Base-by-base conservation (phyloP, 2,113 vertebrate genomes). In the Naja naja region DNA sequence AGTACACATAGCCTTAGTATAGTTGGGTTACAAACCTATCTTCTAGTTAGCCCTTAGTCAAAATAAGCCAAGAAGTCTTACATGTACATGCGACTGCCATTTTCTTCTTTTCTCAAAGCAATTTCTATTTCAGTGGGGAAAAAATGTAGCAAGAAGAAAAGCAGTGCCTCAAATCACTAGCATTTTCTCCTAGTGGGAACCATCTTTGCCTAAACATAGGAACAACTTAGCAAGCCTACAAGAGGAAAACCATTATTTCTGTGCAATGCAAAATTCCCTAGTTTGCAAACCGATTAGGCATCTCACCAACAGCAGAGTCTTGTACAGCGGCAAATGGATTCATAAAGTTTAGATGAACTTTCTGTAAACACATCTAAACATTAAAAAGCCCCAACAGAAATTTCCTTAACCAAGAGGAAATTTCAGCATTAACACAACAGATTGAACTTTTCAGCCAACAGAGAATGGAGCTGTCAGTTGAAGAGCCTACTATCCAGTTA, bases 321-420 rank as follows among this genome's bases (percentile, higher is more conserved):
- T 94, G 94, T 95, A 97, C 22, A 43, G 95, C 92, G 95, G 97
- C 96, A 97, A 97, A 98, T 96, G 97, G 97, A 97, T 97, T 98
- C 97, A 97, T 97, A 97, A 97, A 97, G 97, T 95, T 97, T 97
- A 96, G 96, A 97, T 95, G 96, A 98, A 97, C 94, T 96, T 97
- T 97, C 96, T 97, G 95, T 97, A 97, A 98, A 97, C 97, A 97
- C 85, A 96, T 96, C 96, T 97, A 96, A 97, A 97, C 95, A 97
- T 96, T 52, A 96, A 96, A 92, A 96, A 96, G 95, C 96, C 96
- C 45, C 95, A 94, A 97, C 47, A 96, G 93, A 97, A 94, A 81
- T 9, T 95, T 96, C 93, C 95, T 97, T 96, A 98, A 97, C 97
- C 96, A 97, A 97, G 96, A 95, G 93, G 23, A 95, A 96, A 95